Conservation (phyloP, 2,113 vertebrate genomes). For the Elachura formosa region DNA sequence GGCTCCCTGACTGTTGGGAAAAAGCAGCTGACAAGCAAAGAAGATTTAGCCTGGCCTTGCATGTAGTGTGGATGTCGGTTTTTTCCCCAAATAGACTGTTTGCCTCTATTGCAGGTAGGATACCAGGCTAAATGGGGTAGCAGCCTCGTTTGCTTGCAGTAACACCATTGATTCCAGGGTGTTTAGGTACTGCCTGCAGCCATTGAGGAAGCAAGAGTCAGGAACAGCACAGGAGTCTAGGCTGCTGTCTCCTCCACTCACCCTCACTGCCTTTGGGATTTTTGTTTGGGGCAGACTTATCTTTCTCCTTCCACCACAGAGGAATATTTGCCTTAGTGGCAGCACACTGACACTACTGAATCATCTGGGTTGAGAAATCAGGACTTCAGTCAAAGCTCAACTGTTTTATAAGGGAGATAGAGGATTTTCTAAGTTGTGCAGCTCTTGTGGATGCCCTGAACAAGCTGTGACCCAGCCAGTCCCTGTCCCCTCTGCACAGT, state of each 20-base stretch:
- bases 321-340: not conserved
- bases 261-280: not conserved
- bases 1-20: not conserved
- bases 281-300: not conserved
- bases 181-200: not conserved
- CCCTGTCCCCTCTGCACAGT: not conserved
- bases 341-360: not conserved
- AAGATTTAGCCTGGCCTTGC: not conserved
- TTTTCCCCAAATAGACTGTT: not conserved
- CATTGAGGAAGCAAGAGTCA: not conserved
- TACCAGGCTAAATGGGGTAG: not conserved
- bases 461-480: not conserved
- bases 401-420: not conserved
- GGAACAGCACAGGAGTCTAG: not conserved
- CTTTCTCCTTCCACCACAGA: not conserved
- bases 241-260: not conserved
- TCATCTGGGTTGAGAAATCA: not conserved
- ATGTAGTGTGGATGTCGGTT: rapidly evolving
- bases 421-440: not conserved
- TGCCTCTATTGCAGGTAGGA: not conserved
- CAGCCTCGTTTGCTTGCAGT: not conserved
- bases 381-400: not conserved
- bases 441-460: not conserved
- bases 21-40: not conserved
- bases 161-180: not conserved